A percentile compares a stretch with the other conserved stretches of the same genome.
Conservation (phyloP, 2,888 invertebrate genomes). For the Ormyrus nitidulus region DNA sequence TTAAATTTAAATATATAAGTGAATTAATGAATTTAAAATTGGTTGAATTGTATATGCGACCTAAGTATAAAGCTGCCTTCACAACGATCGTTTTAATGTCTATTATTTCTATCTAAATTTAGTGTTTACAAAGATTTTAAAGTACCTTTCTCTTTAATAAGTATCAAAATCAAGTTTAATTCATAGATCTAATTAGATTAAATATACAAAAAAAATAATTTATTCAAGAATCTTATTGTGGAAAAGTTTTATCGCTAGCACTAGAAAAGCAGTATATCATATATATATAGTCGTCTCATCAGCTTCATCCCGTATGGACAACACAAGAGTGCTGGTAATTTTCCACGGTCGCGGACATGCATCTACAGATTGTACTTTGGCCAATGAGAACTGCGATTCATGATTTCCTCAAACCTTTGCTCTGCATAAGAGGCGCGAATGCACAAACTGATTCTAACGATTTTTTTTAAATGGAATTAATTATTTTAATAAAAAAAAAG, state of each 20-base stretch:
- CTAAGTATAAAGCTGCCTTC: slow-evolving; percentile 12
- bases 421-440: slow-evolving; percentile 29
- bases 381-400: slow-evolving; percentile 44
- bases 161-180: background rate
- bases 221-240: too few relatives aligned
- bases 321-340: slow-evolving; percentile 40
- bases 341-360: slow-evolving; percentile 34
- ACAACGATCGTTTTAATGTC: background rate
- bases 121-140: too few relatives aligned
- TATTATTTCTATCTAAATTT: too few relatives aligned
- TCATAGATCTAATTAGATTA: background rate
- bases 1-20: background rate
- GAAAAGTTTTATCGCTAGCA: too few relatives aligned
- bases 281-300: too few relatives aligned
- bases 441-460: slow-evolving; percentile 5
- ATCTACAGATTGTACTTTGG: slow-evolving; percentile 17
- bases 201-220: too few relatives aligned
- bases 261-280: too few relatives aligned
- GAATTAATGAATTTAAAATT: background rate
- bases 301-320: slow-evolving; percentile 37
- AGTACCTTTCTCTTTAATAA: too few relatives aligned
- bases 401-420: slow-evolving; percentile 23
- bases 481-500: too few relatives aligned
- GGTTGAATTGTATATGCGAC: slow-evolving; percentile 29
- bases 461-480: too few relatives aligned